Base-by-base conservation (phyloP, 2,113 vertebrate genomes). In the Rhinichthys klamathensis region DNA sequence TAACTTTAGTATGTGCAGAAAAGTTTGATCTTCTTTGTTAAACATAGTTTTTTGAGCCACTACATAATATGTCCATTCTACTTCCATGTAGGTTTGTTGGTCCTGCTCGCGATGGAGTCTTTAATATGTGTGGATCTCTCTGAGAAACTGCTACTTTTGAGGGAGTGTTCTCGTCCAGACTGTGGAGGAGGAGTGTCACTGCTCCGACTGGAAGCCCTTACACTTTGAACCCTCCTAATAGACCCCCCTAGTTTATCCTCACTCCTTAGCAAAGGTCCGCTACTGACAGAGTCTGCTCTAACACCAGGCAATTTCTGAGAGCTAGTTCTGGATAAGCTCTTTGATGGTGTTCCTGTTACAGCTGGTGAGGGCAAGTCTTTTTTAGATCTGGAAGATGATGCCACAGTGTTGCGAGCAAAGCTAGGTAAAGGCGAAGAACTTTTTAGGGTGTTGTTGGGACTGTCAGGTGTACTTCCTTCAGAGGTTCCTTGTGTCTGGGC, bases 341-440 rank as follows among this genome's bases (percentile, higher is more conserved):
- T 94, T 89, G 93, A 87, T 0, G 92, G 94, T 0, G 92, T 94
- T 54, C 92, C 87, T 35, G 93, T 90, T 82, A 84, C 93, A 5
- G 95, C 91, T 0, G 82, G 87, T 0, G 89, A 44, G 0, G 84
- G 79, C 0, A 93, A 74, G 49, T 98, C 97, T 3, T 95, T 95
- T 85, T 93, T 96, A 77, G 93, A 90, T 85, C 93, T 94, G 51
- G 96, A 98, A 5, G 96, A 93, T 6, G 96, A 99, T 46, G 98
- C 95, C n/a, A 99, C 94, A 0, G 98, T 99, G 91, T 96, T 98
- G 23, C 98, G 95, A 0, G 97, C 97, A 75, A 99, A 99, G 92
- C 91, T 94, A 12, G 98, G 98, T 73, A 96, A 15, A 0, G 88
- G 12, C 0, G 93, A 85, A 0, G 90, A 51, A 84, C 65, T 87